Conservation (phyloP, 2,888 invertebrate species). For the Nemoura dubitans region DNA sequence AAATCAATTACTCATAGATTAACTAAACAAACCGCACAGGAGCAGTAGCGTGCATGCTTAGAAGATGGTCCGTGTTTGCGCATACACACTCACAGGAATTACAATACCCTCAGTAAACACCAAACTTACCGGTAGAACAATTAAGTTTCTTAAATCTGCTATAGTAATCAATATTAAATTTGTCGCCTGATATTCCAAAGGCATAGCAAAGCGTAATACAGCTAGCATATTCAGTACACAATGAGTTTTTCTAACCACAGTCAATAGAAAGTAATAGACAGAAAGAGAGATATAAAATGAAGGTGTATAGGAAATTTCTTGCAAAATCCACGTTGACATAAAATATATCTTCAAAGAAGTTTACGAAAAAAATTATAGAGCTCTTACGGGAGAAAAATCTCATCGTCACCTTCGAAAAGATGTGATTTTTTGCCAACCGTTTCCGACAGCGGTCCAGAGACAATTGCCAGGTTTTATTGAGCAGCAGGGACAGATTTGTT, state of each 20-base stretch:
- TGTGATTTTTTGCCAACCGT: neutral
- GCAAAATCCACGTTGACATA: neutral
- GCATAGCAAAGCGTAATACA: neutral
- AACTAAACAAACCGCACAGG: neutral
- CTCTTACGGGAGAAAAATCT: neutral
- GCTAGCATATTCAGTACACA: neutral
- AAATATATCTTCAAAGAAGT: conserved; percentile 12
- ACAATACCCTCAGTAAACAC: neutral
- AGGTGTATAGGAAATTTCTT: neutral
- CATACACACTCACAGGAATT: neutral
- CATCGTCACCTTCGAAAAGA: neutral
- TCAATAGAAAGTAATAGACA: neutral
- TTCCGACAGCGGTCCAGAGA: neutral
- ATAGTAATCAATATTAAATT: neutral
- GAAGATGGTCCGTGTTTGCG: neutral
- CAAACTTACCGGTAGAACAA: neutral
- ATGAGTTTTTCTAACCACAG: neutral
- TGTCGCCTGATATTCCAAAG: neutral
- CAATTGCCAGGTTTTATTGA: too few relatives aligned
- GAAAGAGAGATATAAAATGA: neutral
- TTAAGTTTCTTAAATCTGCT: neutral
- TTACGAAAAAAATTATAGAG: neutral
- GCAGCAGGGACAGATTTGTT: too few relatives aligned
- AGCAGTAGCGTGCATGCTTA: neutral
- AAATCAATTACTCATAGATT: neutral